Conservation (phyloP, 2,888 invertebrate genomes). For the Nomada fucata region DNA sequence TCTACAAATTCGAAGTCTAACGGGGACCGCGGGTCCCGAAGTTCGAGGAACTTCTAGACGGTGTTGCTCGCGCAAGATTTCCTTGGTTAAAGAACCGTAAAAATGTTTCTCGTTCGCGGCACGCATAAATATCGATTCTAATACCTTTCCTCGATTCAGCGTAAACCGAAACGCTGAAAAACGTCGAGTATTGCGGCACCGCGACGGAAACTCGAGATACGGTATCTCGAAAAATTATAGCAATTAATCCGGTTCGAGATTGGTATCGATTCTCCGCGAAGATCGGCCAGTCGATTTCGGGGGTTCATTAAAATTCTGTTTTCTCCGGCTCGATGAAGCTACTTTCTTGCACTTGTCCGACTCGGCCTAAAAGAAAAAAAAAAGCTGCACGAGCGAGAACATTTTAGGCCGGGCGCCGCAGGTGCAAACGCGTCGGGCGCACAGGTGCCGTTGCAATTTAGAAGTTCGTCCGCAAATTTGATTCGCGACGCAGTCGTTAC, state of each 20-base stretch:
- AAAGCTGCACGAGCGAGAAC: constrained; percentile 41
- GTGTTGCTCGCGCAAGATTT: no score
- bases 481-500: constrained; percentile 17
- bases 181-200: no score
- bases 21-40: no score
- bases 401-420: constrained; percentile 60
- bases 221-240: constrained; percentile 2
- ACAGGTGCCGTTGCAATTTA: constrained; percentile 70
- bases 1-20: neutral
- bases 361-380: neutral
- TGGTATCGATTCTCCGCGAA: constrained; percentile 35
- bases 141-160: no score
- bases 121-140: no score
- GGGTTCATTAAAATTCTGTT: constrained; percentile 56
- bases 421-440: constrained; percentile 58
- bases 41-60: no score
- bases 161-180: no score
- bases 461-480: constrained; percentile 36
- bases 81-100: no score
- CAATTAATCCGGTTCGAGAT: constrained; percentile 16
- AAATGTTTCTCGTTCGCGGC: no score
- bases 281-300: constrained; percentile 46
- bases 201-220: neutral
- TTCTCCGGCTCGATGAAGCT: constrained; percentile 17
- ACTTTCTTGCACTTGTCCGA: constrained; percentile 42